Base-by-base conservation (phyloP, 2,797 vertebrate genomes). In the Channallabes apus region DNA sequence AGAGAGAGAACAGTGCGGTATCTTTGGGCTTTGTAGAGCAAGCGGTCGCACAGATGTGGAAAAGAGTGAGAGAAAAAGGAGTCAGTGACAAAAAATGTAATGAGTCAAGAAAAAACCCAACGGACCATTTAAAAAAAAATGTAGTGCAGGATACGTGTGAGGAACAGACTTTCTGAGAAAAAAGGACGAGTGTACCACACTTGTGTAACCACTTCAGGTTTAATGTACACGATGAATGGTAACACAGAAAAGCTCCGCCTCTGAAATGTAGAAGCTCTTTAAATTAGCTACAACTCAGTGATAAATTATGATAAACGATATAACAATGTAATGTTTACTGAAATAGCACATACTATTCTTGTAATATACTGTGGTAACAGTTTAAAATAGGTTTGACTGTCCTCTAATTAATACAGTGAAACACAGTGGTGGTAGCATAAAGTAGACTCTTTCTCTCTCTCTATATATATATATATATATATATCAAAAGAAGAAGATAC, bases 11-110 rank as follows among this genome's bases (percentile, higher is more conserved):
- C 18, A 32, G 20, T 35, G 65, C 29, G 73, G 46, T 61, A 61
- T 79, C 11, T 82, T 46, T 69, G 80, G 18, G 35, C 73, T 65
- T 18, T 8, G 76, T 41, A 58, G 6, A 86, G 38, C 38, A 64
- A 68, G 61, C 18, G 6, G 12, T 61, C 24, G 14, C 35, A 46
- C 71, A 85, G 51, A 73, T 79, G 85, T 85, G 51, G 46, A 46
- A 20, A 59, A 32, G 58, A 67, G 29, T 81, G 29, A 46, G 61
- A 79, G 51, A 67, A 54, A 51, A 73, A 12, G 6, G 41, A 51
- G 12, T 64, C n/a, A 65, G 29, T 29, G 41, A 67, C 46, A 38
- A 79, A 79, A 62, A 38, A 78, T 79, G 38, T 9, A 62, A 78
- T 54, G 71, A 68, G 27, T n/a, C 29, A 27, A 15, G 64, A n/a